phyloP scores from a whole-genome alignment of 2,113 vertebrate genomes.

The Edolisoma coerulescens region DNA sequence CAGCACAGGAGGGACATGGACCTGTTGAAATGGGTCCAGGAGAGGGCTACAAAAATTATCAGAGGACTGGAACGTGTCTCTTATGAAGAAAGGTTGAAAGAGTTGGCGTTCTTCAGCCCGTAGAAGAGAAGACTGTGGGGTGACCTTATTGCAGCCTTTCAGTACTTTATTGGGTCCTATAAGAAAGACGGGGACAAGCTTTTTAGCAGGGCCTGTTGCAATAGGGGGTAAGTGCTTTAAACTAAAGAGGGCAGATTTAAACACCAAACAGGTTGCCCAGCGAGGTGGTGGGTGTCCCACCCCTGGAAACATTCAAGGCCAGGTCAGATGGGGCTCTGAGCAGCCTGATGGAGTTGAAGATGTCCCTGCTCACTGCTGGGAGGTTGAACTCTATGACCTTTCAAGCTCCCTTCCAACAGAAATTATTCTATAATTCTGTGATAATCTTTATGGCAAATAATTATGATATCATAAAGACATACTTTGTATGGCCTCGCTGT shows the following conservation, averaged over 20 bases:
- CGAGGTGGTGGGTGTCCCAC: background rate
- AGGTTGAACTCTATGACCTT: background rate
- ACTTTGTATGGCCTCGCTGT: background rate
- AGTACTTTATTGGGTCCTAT: background rate
- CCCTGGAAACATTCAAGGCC: background rate
- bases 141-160: background rate
- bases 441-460: background rate
- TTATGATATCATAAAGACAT: background rate
- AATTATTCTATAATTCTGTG: background rate
- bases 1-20: background rate
- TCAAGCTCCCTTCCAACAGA: background rate
- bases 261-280: background rate
- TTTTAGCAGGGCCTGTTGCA: background rate
- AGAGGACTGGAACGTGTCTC: background rate
- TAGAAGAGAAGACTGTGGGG: background rate
- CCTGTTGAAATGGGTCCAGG: background rate
- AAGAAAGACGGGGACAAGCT: background rate
- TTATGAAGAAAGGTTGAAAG: background rate
- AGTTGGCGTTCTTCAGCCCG: background rate
- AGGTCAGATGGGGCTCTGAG: background rate
- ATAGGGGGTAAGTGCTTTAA: background rate
- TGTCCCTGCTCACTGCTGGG: background rate
- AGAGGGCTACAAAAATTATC: background rate
- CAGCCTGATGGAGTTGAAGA: background rate
- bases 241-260: background rate